Conservation (phyloP, 1,140 invertebrate species). For the Zaprionus africanus region DNA sequence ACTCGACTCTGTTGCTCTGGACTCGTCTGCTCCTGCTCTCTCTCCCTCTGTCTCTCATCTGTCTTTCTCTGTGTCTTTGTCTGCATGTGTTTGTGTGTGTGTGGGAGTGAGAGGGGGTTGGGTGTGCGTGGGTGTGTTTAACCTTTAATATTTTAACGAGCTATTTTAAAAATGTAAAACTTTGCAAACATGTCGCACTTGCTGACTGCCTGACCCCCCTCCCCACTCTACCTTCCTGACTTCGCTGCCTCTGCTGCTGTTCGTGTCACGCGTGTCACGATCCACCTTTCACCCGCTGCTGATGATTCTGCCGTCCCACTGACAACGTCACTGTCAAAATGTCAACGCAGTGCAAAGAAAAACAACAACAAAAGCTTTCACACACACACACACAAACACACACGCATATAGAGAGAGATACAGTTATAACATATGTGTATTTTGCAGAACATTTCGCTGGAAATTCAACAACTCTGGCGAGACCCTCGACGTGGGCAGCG, state of each 20-base stretch:
- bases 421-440: slow-evolving; percentile 27
- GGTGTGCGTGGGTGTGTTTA: slow-evolving; percentile 45
- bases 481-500: slow-evolving; percentile 90
- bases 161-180: slow-evolving; percentile 81
- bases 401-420: slow-evolving; percentile 10
- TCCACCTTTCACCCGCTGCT: slow-evolving; percentile 31
- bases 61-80: not conserved
- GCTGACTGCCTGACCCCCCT: slow-evolving; percentile 30
- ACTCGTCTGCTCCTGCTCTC: not conserved
- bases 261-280: slow-evolving; percentile 7
- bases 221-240: not conserved
- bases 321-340: slow-evolving; percentile 71
- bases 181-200: slow-evolving; percentile 71
- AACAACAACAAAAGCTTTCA: slow-evolving; percentile 23
- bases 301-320: slow-evolving; percentile 53
- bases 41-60: not conserved
- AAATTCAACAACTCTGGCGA: slow-evolving; percentile 96
- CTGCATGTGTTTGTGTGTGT: slow-evolving; percentile 16
- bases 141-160: slow-evolving; percentile 82
- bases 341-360: slow-evolving; percentile 70
- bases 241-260: not conserved
- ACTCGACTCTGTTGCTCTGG: slow-evolving; percentile 14
- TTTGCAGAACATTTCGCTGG: slow-evolving; percentile 91
- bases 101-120: not conserved
- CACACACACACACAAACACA: slow-evolving; percentile 5